Conservation (phyloP, 2,113 vertebrate species). For the Pseudopodoces humilis region DNA sequence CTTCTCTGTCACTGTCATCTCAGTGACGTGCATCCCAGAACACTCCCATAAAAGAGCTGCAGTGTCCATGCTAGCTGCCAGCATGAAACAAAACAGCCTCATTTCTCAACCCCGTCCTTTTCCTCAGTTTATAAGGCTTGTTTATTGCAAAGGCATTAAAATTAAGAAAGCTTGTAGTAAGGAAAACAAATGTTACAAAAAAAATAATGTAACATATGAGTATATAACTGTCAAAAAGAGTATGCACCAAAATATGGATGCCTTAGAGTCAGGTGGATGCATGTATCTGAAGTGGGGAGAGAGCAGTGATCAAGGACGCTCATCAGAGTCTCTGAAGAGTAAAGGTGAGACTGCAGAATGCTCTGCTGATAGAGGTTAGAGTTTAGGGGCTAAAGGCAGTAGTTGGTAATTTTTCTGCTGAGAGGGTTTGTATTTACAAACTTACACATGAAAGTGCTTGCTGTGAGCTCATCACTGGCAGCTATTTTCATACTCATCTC, state of each 20-base stretch:
- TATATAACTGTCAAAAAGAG: not conserved
- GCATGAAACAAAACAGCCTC: not conserved
- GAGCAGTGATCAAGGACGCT: not conserved
- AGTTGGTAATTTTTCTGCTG: not conserved
- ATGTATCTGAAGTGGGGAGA: not conserved
- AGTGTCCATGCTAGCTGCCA: not conserved
- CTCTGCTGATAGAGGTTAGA: accelerated
- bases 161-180: not conserved
- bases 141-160: not conserved
- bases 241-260: not conserved
- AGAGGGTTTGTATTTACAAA: not conserved
- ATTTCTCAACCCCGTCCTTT: not conserved
- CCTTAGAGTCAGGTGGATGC: not conserved
- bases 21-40: not conserved
- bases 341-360: not conserved
- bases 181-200: not conserved
- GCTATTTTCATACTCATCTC: not conserved
- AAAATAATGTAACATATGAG: not conserved
- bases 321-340: not conserved
- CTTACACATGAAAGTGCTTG: not conserved
- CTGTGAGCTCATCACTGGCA: not conserved
- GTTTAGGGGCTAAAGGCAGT: not conserved
- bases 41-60: not conserved
- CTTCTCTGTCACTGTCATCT: not conserved
- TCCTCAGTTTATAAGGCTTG: not conserved